Conservation (phyloP, 2,888 invertebrate species). For the Athetis lepigone region DNA sequence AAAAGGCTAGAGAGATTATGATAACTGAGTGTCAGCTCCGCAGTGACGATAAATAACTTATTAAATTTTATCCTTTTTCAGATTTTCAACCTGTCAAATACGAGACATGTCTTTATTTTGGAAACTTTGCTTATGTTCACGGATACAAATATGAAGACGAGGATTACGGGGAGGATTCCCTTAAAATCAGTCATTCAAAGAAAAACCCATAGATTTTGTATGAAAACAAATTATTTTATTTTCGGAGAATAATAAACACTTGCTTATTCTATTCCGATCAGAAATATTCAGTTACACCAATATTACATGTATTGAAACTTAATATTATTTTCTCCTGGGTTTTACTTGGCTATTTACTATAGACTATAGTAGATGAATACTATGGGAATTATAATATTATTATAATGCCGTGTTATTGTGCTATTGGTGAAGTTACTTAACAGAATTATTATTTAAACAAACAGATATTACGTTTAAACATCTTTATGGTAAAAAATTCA, state of each 20-base stretch:
- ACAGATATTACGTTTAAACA: conserved; percentile 12
- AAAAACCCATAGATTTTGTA: conserved; percentile 82
- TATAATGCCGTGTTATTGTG: conserved; percentile 11
- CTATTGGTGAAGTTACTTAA: no score
- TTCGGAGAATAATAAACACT: conserved; percentile 3
- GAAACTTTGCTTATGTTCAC: conserved; percentile 86
- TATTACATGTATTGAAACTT: background rate
- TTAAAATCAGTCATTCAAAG: conserved; percentile 69
- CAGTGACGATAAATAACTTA: background rate
- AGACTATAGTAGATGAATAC: background rate
- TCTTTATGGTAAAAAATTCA: conserved; percentile 5
- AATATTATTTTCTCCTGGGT: conserved; percentile 5
- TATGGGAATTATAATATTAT: conserved; percentile 9
- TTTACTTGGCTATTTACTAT: conserved; percentile 4
- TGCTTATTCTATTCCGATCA: conserved; percentile 1
- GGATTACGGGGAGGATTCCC: conserved; percentile 81
- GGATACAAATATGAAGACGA: conserved; percentile 80
- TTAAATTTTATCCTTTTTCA: no score
- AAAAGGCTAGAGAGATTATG: no score
- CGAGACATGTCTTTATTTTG: conserved; percentile 82
- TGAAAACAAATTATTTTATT: conserved; percentile 38
- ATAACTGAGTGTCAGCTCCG: background rate
- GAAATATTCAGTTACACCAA: conserved; percentile 2
- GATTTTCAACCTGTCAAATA: conserved; percentile 77
- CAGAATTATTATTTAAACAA: conserved; percentile 10